A percentile compares a stretch with the other conserved stretches of the same genome.
These are phyloP conservation scores for Bombus turneri DNA, from an alignment of 1,140 invertebrate genomes.

Conservation along the genomic window DNA sequence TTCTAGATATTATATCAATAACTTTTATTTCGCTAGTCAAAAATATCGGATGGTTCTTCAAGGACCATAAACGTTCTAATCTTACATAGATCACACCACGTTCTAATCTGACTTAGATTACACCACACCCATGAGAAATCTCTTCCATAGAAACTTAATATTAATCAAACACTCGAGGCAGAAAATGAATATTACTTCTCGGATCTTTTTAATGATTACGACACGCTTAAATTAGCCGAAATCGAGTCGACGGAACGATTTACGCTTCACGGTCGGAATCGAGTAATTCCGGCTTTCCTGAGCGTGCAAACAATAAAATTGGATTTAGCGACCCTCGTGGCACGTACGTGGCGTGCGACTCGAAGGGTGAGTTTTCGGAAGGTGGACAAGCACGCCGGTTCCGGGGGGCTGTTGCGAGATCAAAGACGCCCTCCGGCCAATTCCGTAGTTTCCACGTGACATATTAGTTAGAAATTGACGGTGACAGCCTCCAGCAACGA, in stretches of 20 bases:
- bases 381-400: constrained; percentile 60
- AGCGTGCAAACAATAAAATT: constrained; percentile 73
- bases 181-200: neutral
- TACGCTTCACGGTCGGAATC: constrained; percentile 40
- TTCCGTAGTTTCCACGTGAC: constrained; percentile 69
- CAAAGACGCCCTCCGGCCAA: constrained; percentile 69
- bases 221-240: constrained; percentile 5
- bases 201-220: neutral
- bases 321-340: constrained; percentile 68
- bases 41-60: neutral
- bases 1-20: neutral
- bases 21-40: neutral
- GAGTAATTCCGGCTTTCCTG: constrained; percentile 63
- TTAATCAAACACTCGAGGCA: neutral
- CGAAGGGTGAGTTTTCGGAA: constrained; percentile 68
- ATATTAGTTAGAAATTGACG: constrained; percentile 77
- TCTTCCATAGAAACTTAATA: neutral
- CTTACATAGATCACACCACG: neutral
- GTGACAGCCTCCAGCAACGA: constrained; percentile 69
- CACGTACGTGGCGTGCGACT: constrained; percentile 65
- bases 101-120: neutral
- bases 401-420: constrained; percentile 59
- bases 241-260: constrained; percentile 25
- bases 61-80: neutral
- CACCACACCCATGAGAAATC: neutral